A percentile compares a stretch with the other conserved stretches of the same genome.
Evolutionary conservation across 2,797 vertebrate genomes (phyloP).

Genomic region (Hapalemur alaotrensis): DNA sequence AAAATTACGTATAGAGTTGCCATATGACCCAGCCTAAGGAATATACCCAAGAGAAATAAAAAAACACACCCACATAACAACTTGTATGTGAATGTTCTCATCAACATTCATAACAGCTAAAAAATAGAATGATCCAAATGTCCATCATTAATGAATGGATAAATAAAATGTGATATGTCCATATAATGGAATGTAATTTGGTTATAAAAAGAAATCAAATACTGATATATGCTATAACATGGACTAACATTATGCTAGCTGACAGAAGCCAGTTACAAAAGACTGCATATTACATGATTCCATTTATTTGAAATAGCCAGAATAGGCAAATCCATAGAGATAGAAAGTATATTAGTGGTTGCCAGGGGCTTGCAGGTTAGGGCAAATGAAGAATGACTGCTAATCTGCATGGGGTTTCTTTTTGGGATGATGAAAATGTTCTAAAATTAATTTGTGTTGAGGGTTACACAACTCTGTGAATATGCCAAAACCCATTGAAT

Average conservation of each 20-base stretch:
- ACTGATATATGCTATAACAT: not conserved
- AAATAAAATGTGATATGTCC: not conserved
- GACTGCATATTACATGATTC: not conserved
- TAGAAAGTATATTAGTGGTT: not conserved
- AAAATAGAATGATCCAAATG: not conserved
- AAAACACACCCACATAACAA: not conserved
- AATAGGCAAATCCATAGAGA: not conserved
- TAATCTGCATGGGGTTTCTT: not conserved
- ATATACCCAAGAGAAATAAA: constrained; percentile 9
- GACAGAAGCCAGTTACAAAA: not conserved
- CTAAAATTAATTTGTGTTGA: not conserved
- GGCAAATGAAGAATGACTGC: not conserved
- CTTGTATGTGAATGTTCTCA: not conserved
- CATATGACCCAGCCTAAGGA: not conserved
- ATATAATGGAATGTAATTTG: not conserved
- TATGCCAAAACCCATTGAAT: not conserved
- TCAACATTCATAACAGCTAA: not conserved
- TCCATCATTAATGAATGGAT: not conserved
- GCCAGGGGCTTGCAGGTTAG: not conserved
- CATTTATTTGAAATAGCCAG: not conserved
- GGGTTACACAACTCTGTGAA: not conserved
- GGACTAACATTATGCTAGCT: not conserved
- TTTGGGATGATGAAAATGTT: not conserved
- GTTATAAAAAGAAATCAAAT: constrained; percentile 3
- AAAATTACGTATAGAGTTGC: not conserved